phyloP scores from a whole-genome alignment of 2,888 invertebrate genomes.

The Tiphia femorata region DNA sequence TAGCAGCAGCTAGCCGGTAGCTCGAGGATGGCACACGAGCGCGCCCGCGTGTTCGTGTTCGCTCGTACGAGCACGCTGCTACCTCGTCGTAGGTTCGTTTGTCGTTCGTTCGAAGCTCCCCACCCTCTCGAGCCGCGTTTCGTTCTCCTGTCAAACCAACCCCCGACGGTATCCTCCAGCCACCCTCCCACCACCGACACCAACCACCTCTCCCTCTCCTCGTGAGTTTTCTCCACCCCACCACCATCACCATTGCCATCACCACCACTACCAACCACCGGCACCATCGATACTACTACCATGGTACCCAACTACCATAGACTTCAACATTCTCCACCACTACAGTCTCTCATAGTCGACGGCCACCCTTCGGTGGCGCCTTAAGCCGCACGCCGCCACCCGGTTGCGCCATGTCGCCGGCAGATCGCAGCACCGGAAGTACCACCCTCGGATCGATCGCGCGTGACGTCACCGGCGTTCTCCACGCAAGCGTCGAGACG shows the following conservation, averaged over 20 bases:
- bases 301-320: no score
- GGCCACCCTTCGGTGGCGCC: conserved; percentile 38
- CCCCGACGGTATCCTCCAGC: conserved; percentile 38
- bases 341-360: not conserved
- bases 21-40: no score
- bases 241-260: conserved; percentile 16
- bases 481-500: conserved; percentile 43
- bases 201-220: conserved; percentile 22
- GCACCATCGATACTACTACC: no score
- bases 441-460: conserved; percentile 55
- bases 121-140: conserved; percentile 34
- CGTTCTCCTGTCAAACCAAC: conserved; percentile 24
- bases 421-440: conserved; percentile 59
- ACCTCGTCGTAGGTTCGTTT: no score
- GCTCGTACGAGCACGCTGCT: conserved; percentile 5
- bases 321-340: no score
- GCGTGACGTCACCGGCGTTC: conserved; percentile 45
- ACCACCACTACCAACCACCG: conserved; percentile 35
- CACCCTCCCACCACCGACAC: conserved; percentile 20
- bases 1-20: no score
- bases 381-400: conserved; percentile 42
- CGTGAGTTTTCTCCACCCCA: conserved; percentile 13
- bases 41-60: not conserved
- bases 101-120: conserved; percentile 30
- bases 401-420: conserved; percentile 45